Evolutionary conservation across 2,113 vertebrate species (phyloP), one percentile per base, ranked within the genome.

Genomic region (Onychostruthus taczanowskii): DNA sequence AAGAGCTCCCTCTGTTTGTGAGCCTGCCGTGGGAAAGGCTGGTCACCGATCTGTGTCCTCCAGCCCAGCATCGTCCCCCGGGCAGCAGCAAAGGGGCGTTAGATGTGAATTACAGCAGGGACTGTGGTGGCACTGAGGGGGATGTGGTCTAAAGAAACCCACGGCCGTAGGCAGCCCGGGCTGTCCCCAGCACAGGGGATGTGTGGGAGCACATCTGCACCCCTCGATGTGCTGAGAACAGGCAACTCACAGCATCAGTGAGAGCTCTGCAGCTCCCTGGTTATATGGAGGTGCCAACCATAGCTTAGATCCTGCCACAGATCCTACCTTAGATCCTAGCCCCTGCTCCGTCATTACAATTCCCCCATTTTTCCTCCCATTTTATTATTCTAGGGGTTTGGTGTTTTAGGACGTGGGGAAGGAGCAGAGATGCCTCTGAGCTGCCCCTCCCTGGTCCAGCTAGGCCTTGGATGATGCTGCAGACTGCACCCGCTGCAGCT

Each of bases 401-500:
- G 78, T 76, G 78, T 4, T 68, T 66, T 9, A 31, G 0, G 7
- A 14, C 0, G 1, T 3, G 4, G 73, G 56, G 67, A 56, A 70
- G 62, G 73, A 80, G 68, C 64, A 84, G 47, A 0, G 22, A 35
- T 0, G 11, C 31, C 55, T 27, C 56, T 50, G 8, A 3, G 49
- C 44, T 43, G 18, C 59, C n/a, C 26, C 28, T 72, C 21, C 43
- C 37, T 0, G 0, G 35, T 43, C 67, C 2, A 11, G 52, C 70
- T 96, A 97, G 28, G 87, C 95, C 37, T 96, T 84, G 67, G 93
- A 47, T 0, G 94, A 46, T 37, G 93, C 31, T 4, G 47, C 55
- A 24, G 96, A 61, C 53, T 94, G 92, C 87, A 96, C 95, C 35
- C 31, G 5, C 89, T 96, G 96, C 81, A 97, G 10, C 92, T 97